Conservation (phyloP, 2,797 vertebrate species). For the Taenioides sp. region DNA sequence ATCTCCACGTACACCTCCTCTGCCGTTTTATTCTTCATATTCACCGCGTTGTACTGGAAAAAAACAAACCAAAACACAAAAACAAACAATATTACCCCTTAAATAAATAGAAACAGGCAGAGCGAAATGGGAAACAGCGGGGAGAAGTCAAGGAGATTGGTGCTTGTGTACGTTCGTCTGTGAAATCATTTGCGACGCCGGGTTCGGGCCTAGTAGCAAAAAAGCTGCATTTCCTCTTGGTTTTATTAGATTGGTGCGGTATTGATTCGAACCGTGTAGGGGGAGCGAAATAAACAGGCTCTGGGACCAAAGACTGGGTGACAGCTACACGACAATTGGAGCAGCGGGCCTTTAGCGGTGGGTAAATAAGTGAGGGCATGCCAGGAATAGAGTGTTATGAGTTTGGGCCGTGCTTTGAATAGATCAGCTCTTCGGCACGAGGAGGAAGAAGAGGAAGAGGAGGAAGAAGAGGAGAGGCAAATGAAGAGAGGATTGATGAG, state of each 20-base stretch:
- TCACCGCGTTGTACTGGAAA: slow-evolving; percentile 86
- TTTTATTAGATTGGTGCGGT: slow-evolving; percentile 53
- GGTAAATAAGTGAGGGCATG: slow-evolving; percentile 46
- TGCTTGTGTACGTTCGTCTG: slow-evolving; percentile 26
- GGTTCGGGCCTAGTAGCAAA: slow-evolving; percentile 25
- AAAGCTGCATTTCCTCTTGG: slow-evolving; percentile 44
- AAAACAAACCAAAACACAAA: slow-evolving; percentile 3
- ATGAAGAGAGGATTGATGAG: slow-evolving; percentile 54
- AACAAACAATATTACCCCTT: not conserved
- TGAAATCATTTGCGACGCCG: too few relatives aligned
- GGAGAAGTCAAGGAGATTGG: slow-evolving; percentile 13
- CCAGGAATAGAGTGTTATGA: slow-evolving; percentile 59
- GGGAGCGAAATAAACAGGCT: slow-evolving; percentile 39
- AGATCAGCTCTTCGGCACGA: slow-evolving; percentile 37
- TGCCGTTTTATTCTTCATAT: slow-evolving; percentile 89
- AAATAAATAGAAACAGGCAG: not conserved
- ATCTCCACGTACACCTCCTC: slow-evolving; percentile 97
- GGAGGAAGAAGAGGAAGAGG: not conserved
- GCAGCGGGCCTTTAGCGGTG: slow-evolving; percentile 33
- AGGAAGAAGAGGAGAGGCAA: not conserved
- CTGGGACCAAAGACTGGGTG: slow-evolving; percentile 44
- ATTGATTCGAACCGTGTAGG: slow-evolving; percentile 55
- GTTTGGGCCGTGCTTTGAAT: slow-evolving; percentile 42
- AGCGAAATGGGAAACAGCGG: slow-evolving; percentile 21
- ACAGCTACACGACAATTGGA: slow-evolving; percentile 41